Evolutionary conservation across 1,140 invertebrate genomes (phyloP).

Genomic region (Hormaphis cornu): DNA sequence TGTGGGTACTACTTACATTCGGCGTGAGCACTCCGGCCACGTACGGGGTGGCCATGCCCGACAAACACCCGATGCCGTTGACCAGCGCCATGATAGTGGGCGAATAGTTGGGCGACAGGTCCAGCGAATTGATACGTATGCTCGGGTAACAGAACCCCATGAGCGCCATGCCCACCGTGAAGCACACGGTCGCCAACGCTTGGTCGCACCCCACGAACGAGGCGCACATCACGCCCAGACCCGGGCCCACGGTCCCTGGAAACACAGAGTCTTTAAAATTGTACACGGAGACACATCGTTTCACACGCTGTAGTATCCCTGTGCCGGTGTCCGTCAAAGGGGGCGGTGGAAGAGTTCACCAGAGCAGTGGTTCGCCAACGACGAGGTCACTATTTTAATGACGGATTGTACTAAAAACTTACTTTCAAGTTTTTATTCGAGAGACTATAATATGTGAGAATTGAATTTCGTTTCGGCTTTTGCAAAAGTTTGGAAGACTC

Average conservation of each 20-base stretch:
- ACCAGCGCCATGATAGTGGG: conserved; percentile 69
- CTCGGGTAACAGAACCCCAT: conserved; percentile 59
- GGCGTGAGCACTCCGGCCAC: conserved; percentile 45
- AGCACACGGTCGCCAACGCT: conserved; percentile 52
- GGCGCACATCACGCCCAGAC: conserved; percentile 63
- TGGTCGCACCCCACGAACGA: conserved; percentile 53
- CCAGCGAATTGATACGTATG: conserved; percentile 64
- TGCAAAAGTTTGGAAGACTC: no score
- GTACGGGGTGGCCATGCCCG: conserved; percentile 52
- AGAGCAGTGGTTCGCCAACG: neutral
- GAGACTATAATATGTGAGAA: no score
- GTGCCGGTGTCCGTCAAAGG: conserved; percentile 45
- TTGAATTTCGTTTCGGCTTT: no score
- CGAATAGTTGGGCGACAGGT: conserved; percentile 67
- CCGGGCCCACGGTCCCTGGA: conserved; percentile 62
- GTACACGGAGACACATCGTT: neutral
- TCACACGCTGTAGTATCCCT: conserved; percentile 41
- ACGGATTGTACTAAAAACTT: no score
- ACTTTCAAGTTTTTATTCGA: no score
- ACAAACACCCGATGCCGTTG: conserved; percentile 64
- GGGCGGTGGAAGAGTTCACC: neutral
- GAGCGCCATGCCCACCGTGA: conserved; percentile 58
- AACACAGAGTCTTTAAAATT: neutral
- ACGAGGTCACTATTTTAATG: neutral
- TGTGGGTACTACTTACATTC: conserved; percentile 41